A percentile compares a stretch with the other conserved stretches of the same genome.
phyloP scores from a whole-genome alignment of 1,140 invertebrate species.

The Eulimnadia texana region DNA sequence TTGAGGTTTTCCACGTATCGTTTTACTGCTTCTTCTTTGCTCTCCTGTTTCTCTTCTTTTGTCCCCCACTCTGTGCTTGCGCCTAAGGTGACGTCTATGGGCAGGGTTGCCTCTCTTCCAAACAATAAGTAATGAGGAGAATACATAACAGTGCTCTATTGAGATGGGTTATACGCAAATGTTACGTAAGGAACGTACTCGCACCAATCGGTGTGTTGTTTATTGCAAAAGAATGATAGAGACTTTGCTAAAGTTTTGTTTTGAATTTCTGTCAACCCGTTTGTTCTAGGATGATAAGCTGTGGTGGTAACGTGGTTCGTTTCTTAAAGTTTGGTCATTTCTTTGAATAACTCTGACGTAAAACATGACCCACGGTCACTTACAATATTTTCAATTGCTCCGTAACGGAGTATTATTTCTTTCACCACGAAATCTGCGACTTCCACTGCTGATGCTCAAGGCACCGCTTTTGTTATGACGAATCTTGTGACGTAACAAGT shows the following conservation, averaged over 20 bases:
- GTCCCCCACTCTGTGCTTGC: too few relatives aligned
- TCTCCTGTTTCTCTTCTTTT: too few relatives aligned
- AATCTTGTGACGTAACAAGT: constrained; percentile 24
- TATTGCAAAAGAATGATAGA: constrained; percentile 8
- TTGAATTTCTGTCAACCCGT: constrained; percentile 12
- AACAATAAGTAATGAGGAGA: too few relatives aligned
- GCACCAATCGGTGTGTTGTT: constrained; percentile 6
- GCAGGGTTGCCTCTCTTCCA: too few relatives aligned
- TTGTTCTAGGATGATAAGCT: constrained; percentile 15
- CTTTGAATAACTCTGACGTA: constrained; percentile 11
- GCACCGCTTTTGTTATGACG: constrained; percentile 20
- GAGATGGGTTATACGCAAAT: constrained; percentile 13
- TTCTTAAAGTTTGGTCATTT: constrained; percentile 7
- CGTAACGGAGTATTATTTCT: constrained; percentile 21
- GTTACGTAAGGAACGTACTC: background rate
- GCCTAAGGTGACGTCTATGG: too few relatives aligned
- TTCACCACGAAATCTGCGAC: constrained; percentile 15
- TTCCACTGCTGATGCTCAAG: too few relatives aligned
- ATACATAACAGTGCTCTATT: background rate
- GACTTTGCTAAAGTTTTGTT: constrained; percentile 15
- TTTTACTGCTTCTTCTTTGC: too few relatives aligned
- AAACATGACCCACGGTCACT: constrained; percentile 22
- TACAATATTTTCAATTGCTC: constrained; percentile 18
- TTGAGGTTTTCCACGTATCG: too few relatives aligned
- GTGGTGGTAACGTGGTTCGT: constrained; percentile 13